Evolutionary conservation across 2,113 vertebrate genomes (phyloP), one percentile per base, ranked within the genome.

Genomic region (Muscicapa adusta): DNA sequence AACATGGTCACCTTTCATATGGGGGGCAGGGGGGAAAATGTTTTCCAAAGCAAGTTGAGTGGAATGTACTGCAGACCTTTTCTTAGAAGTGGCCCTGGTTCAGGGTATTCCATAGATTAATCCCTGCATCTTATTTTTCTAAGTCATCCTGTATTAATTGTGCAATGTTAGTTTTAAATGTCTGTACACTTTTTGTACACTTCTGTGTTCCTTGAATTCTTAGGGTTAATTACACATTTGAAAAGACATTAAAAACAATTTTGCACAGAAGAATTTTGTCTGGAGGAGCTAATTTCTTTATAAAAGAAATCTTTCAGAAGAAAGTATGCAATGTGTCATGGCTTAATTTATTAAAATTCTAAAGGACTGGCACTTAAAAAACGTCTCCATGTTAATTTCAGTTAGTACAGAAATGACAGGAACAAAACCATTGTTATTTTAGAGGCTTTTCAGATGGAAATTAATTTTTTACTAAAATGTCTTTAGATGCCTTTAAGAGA

Each of bases 221-320:
- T 91, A 88, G 67, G 40, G 63, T 48, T 85, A 88, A 73, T 61
- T 56, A 80, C 43, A 56, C 31, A 40, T 72, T 79, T 68, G 63
- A 82, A 94, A 91, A 88, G 25, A 87, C 57, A 88, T 91, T 95
- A 76, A 94, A 94, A 91, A 24, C 1, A 31, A 79, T 65, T 87
- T 94, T 91, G 36, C 57, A 93, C 34, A 82, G 81, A 92, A 87
- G 2, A 61, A 70, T 40, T 79, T 65, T 83, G 84, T 45, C 76
- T 91, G 58, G 22, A 83, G 45, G 18, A 43, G 40, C 5, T 47
- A 72, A 68, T 45, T 42, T 68, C 9, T 76, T 66, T 12, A 34
- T 31, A 26, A 60, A 89, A 31, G 0, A 3, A 43, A 36, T 23
- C 3, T 66, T 82, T 80, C 24, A 29, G 31, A 58, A 48, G 7